Conservation (phyloP, 2,888 invertebrate genomes). For the Philaethria dido region DNA sequence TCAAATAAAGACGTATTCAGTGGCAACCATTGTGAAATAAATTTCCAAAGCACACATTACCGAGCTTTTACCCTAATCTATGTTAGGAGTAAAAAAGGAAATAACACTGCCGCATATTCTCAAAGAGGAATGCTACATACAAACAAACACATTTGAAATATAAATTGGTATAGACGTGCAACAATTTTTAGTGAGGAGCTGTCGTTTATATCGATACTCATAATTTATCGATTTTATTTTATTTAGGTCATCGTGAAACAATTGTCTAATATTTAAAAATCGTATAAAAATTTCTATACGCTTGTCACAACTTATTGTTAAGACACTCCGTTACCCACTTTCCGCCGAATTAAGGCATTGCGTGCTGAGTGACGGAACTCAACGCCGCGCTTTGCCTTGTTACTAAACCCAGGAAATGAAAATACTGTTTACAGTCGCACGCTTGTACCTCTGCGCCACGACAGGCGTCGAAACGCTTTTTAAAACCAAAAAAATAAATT, state of each 20-base stretch:
- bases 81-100: slow-evolving; percentile 52
- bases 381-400: too few species aligned
- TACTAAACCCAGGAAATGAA: too few species aligned
- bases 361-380: too few species aligned
- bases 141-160: slow-evolving; percentile 55
- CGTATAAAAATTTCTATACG: too few species aligned
- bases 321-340: too few species aligned
- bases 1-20: slow-evolving; percentile 19
- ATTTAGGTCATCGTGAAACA: too few species aligned
- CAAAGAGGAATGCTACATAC: slow-evolving; percentile 44
- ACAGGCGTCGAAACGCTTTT: too few species aligned
- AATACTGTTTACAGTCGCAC: too few species aligned
- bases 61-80: slow-evolving; percentile 57
- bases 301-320: too few species aligned
- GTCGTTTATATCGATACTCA: slow-evolving; percentile 27
- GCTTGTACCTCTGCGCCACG: too few species aligned
- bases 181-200: slow-evolving; percentile 35
- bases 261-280: too few species aligned
- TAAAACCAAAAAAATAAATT: background rate
- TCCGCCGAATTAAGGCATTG: too few species aligned
- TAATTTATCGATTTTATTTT: background rate
- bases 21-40: slow-evolving; percentile 7
- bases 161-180: slow-evolving; percentile 56
- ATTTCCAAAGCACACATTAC: slow-evolving; percentile 46
- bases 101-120: slow-evolving; percentile 45